Conservation (phyloP, 2,113 vertebrate genomes). For the Mesembrinibis cayennensis region DNA sequence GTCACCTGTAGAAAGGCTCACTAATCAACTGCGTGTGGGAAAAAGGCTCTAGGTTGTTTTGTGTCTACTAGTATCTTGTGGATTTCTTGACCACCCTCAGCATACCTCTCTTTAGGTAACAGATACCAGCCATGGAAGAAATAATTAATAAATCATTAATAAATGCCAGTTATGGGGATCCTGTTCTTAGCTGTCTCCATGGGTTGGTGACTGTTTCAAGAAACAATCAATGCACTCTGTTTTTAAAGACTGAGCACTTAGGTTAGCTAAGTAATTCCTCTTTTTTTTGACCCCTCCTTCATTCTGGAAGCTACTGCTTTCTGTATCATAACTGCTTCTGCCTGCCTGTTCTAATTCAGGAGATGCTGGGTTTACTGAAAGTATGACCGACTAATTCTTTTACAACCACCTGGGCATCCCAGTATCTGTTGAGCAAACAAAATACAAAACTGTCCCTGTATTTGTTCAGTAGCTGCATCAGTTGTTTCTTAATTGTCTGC, state of each 20-base stretch:
- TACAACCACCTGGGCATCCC: background rate
- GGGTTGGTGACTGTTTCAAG: background rate
- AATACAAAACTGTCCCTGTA: background rate
- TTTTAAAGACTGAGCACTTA: background rate
- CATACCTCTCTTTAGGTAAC: background rate
- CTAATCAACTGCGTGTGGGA: background rate
- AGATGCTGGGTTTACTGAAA: background rate
- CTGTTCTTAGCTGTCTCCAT: background rate
- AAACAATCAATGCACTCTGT: background rate
- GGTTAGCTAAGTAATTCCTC: background rate
- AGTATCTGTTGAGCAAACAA: background rate
- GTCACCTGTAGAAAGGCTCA: background rate
- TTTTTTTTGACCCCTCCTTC: background rate
- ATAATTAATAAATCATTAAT: background rate
- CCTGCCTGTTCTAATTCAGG: background rate
- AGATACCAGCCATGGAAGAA: background rate
- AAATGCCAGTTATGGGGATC: background rate
- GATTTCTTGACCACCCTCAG: background rate
- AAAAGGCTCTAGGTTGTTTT: background rate
- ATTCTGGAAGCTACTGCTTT: background rate
- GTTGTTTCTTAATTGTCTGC: background rate
- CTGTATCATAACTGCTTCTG: background rate
- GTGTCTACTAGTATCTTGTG: background rate
- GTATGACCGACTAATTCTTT: background rate
- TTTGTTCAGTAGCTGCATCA: background rate